Base-by-base conservation (phyloP, 2,888 invertebrate species). In the Didymodactylos carnosus region DNA sequence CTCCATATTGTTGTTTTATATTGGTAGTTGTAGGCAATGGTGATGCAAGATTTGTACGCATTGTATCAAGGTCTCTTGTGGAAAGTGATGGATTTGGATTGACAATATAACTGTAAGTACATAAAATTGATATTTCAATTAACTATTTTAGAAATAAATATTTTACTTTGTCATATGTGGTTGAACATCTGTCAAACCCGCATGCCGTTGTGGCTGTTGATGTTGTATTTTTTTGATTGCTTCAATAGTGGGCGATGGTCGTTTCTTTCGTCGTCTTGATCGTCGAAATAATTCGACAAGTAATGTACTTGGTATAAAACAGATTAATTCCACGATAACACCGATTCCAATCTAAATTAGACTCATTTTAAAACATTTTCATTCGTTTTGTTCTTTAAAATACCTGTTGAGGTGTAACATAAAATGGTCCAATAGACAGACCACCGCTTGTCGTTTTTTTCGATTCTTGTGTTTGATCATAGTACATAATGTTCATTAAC, bases 401-500 rank as follows among this genome's bases (percentile, higher is more conserved):
- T n/a, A n/a, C n/a, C n/a, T 69, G 69, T 19, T 69, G n/a, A 4
- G 69, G 69, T 6, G 69, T 69, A 8, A 69, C 8, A 10, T 69
- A 35, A 4, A 69, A 23, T 39, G 69, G 69, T 4, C 69, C 69
- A 4, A 69, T 6, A 4, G 29, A 29, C 16, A 69, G 23, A 35
- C 69, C 23, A 7, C n/a, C 11, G 3, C n/a, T 69, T 27, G 27
- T 62, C 14, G 14, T 62, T 6, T 16, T 16, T 35, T 69, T 39
- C 25, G 16, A 4, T 69, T 39, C 23, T 2, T 69, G 5, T 3
- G 46, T 19, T 49, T 49, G 46, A 49, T 72, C 74, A 78, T 86
- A 86, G 80, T 84, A 86, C 83, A 86, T 83, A 69, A 85, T 86
- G 77, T 85, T 85, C n/a, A 84, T 82, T 75, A 86, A 77, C 86